These are phyloP conservation scores for Xestoiulus laeticollis DNA, from an alignment of 2,888 invertebrate species.

Conservation along the genomic window DNA sequence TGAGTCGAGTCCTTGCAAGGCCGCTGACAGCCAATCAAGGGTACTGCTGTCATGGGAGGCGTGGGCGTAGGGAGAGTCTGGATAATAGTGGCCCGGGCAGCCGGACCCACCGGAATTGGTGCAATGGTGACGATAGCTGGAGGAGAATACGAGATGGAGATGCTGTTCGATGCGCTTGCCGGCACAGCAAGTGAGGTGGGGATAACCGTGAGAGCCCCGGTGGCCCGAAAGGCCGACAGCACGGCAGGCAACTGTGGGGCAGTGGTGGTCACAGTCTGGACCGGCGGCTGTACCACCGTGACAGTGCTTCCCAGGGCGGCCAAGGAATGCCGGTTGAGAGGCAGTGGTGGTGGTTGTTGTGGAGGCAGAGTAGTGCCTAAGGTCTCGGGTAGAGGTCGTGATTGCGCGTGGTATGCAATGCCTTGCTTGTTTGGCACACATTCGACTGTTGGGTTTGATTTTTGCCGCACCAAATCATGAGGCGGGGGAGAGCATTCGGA, in stretches of 20 bases:
- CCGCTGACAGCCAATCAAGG: not conserved
- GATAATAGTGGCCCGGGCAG: not conserved
- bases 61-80: not conserved
- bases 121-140: constrained; percentile 51
- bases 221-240: constrained; percentile 40
- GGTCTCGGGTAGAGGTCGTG: not conserved
- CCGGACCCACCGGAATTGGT: not conserved
- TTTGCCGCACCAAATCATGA: not conserved
- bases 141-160: constrained; percentile 24
- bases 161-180: constrained; percentile 5
- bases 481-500: not conserved
- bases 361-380: not conserved
- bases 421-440: not conserved
- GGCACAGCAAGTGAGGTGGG: constrained; percentile 34
- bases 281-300: constrained; percentile 7
- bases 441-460: not conserved
- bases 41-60: not conserved
- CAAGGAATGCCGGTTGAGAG: not conserved
- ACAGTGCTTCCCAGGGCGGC: constrained; percentile 16
- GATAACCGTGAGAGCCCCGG: constrained; percentile 44
- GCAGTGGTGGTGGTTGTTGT: not conserved
- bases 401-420: not conserved
- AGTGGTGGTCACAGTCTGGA: not conserved
- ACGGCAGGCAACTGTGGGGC: constrained; percentile 1
- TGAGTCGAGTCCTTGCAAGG: constrained; percentile 36